These are phyloP conservation scores for Zaprionus inermis DNA, from an alignment of 1,140 invertebrate species.

Conservation along the genomic window DNA sequence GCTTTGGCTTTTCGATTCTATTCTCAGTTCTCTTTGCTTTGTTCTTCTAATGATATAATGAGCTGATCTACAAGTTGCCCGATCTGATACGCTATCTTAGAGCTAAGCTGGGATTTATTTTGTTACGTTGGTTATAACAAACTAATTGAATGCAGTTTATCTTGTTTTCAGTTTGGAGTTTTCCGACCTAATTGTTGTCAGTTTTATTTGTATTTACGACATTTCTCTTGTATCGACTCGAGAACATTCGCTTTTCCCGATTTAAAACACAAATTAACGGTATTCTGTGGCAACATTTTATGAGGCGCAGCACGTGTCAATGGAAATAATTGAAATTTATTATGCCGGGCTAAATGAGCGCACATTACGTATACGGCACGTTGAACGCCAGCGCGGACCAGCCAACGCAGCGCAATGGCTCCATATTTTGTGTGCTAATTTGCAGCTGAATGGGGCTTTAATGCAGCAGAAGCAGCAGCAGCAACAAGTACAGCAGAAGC, in stretches of 20 bases:
- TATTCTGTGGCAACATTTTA: slow-evolving; percentile 9
- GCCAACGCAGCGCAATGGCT: slow-evolving; percentile 14
- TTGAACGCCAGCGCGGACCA: background rate
- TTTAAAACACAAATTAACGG: background rate
- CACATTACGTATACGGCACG: slow-evolving; percentile 43
- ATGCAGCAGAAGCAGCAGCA: slow-evolving; percentile 44
- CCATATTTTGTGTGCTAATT: slow-evolving; percentile 68
- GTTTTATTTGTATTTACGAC: background rate
- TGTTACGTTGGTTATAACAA: slow-evolving; percentile 1
- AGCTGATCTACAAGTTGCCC: slow-evolving; percentile 45
- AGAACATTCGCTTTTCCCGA: background rate
- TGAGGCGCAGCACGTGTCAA: slow-evolving; percentile 40
- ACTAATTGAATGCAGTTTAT: background rate
- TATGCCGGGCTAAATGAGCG: slow-evolving; percentile 30
- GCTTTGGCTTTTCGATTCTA: slow-evolving; percentile 18
- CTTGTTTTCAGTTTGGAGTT: background rate
- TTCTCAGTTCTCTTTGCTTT: slow-evolving; percentile 11
- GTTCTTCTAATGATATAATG: slow-evolving; percentile 66
- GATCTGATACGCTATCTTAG: background rate
- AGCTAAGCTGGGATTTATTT: background rate
- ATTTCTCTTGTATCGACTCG: too few species aligned
- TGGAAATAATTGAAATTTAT: slow-evolving; percentile 62
- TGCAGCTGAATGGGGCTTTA: slow-evolving; percentile 70
- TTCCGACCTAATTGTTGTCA: too few species aligned
- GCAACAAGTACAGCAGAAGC: background rate